Evolutionary conservation across 1,140 invertebrate genomes (phyloP), one percentile per base, ranked within the genome.

Genomic region (Vollenhovia emeryi): DNA sequence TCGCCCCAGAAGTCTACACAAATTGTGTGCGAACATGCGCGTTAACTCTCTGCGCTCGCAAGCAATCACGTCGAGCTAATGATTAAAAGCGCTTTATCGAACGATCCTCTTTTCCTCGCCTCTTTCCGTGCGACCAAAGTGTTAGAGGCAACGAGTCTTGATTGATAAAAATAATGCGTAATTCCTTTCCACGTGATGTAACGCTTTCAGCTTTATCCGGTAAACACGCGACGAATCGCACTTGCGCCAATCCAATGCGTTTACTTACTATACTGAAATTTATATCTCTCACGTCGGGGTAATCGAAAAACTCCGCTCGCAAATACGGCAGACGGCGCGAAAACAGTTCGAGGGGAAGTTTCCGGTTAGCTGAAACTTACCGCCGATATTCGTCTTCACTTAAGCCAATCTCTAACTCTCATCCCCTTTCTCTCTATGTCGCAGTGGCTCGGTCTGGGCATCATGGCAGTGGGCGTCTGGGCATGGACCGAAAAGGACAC

Each of bases 401-500:
- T 45, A 60, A 76, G 18, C 21, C 27, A 48, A 84, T 62, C 24
- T 82, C 68, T 57, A 57, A 82, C 21, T 18, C 40, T 36, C 43
- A 30, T 5, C 21, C 9, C 52, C 18, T 60, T 21, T 84, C 30
- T 75, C 90, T 92, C 92, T 93, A 9, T 92, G 86, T 96, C 96
- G 90, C 95, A 98, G 98, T 95, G 99, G 91, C 94, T 98, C 60
- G 98, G 98, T 11, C 95, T 99, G 27, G 96, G 97, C 40, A 97
- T 99, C 83, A 95, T 98, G 92, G 98, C 97, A 7, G 96, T 99
- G 66, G 99, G 99, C 57, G 96, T 99, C 68, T 99, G 99, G 99
- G 98, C 99, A 66, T 99, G 98, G 98, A 97, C 97, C 57, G 99
- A 99, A 94, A 99, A 99, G 95, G 98, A 99, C 92, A 99, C 98